Percentiles rank a stretch among this genome's conserved stretches.
These are phyloP conservation scores for Leucoraja ocellata DNA, from an alignment of 2,797 vertebrate genomes.

Conservation along the genomic window DNA sequence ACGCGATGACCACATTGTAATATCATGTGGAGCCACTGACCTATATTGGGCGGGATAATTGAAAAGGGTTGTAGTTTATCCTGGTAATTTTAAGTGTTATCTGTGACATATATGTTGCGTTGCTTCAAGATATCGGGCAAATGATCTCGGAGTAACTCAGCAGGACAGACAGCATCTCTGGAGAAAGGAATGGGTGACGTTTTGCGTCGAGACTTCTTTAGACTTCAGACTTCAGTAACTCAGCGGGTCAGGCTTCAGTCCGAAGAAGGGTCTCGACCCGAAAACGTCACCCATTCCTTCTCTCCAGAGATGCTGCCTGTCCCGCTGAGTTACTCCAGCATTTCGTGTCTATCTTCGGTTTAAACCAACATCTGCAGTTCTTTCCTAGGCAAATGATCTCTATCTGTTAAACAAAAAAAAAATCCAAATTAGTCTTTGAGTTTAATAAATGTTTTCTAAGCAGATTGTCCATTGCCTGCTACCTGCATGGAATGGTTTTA, in stretches of 20 bases:
- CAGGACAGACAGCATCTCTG: too few relatives aligned
- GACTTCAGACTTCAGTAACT: too few relatives aligned
- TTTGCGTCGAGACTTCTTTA: too few relatives aligned
- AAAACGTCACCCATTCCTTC: too few relatives aligned
- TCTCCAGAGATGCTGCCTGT: too few relatives aligned
- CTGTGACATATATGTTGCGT: not conserved
- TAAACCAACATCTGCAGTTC: too few relatives aligned
- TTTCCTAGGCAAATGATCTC: constrained; percentile 1
- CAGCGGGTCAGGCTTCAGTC: too few relatives aligned
- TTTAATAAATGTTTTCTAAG: constrained; percentile 28
- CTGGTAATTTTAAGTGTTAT: constrained; percentile 15
- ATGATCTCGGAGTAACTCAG: not conserved
- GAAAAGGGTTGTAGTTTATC: not conserved
- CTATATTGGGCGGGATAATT: not conserved
- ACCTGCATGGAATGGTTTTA: constrained; percentile 30
- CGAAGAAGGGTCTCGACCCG: too few relatives aligned
- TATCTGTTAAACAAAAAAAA: constrained; percentile 14
- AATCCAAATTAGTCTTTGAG: constrained; percentile 25
- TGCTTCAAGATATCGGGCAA: not conserved
- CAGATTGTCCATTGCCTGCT: constrained; percentile 29
- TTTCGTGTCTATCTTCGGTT: too few relatives aligned
- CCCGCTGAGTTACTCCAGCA: too few relatives aligned
- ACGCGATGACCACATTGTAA: not conserved
- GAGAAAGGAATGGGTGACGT: too few relatives aligned
- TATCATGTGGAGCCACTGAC: not conserved